A percentile compares a stretch with the other conserved stretches of the same genome.
Conservation (phyloP, 2,888 invertebrate genomes). For the Aspidiotus destructor region DNA sequence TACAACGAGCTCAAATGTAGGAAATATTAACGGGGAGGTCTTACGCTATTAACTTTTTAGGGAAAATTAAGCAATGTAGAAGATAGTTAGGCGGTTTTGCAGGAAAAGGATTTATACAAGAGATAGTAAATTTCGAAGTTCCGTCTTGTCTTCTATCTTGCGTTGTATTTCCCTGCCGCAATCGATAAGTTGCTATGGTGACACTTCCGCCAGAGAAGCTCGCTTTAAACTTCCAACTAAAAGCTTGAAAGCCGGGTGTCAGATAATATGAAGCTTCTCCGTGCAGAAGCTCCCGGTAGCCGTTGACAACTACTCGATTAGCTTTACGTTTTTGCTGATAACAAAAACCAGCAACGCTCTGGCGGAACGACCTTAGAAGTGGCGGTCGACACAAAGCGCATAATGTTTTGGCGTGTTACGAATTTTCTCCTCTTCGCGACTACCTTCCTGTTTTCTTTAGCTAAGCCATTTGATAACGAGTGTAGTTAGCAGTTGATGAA, state of each 20-base stretch:
- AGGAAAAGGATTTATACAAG: slow-evolving; percentile 33
- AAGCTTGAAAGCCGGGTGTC: slow-evolving; percentile 32
- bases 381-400: not conserved
- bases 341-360: slow-evolving; percentile 8
- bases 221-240: slow-evolving; percentile 29
- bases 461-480: slow-evolving; percentile 22
- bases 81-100: slow-evolving; percentile 31
- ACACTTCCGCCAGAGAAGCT: slow-evolving; percentile 36
- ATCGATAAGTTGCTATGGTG: slow-evolving; percentile 35
- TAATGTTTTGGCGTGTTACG: slow-evolving; percentile 7
- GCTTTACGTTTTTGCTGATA: slow-evolving; percentile 30
- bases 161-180: slow-evolving; percentile 32
- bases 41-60: slow-evolving; percentile 31
- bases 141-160: slow-evolving; percentile 33
- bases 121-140: slow-evolving; percentile 32
- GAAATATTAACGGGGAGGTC: slow-evolving; percentile 16
- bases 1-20: not conserved
- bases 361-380: slow-evolving; percentile 13
- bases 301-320: slow-evolving; percentile 30
- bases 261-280: slow-evolving; percentile 32
- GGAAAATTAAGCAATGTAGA: slow-evolving; percentile 33
- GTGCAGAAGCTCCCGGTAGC: slow-evolving; percentile 27
- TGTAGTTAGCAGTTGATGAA: not conserved
- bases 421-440: slow-evolving; percentile 13
- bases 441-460: slow-evolving; percentile 24